These are phyloP conservation scores for Acanthiza pusilla DNA, from an alignment of 2,797 vertebrate species.

Conservation along the genomic window DNA sequence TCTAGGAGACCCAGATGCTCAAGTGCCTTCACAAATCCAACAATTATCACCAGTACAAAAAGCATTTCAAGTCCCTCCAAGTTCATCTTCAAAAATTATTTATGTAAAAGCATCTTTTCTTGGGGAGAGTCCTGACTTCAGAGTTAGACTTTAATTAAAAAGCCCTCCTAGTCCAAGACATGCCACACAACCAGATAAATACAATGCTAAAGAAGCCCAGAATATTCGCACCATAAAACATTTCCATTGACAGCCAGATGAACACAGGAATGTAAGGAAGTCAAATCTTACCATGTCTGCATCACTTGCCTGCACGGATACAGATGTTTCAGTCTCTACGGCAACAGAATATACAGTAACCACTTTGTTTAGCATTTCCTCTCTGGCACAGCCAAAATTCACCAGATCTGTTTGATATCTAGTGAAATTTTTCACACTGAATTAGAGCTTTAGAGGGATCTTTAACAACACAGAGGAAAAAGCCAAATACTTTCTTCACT, in stretches of 20 bases:
- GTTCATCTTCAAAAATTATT: conserved; percentile 72
- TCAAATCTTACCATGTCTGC: conserved; percentile 72
- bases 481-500: not conserved
- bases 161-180: conserved; percentile 36
- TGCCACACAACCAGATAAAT: conserved; percentile 43
- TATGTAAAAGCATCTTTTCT: conserved; percentile 56
- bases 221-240: conserved; percentile 59
- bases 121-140: conserved; percentile 44
- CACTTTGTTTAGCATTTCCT: conserved; percentile 56
- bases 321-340: conserved; percentile 74
- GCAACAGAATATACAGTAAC: conserved; percentile 69
- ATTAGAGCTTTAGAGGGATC: not conserved
- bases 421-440: not conserved
- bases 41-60: conserved; percentile 71
- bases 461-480: not conserved
- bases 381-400: conserved; percentile 42
- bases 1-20: conserved; percentile 69
- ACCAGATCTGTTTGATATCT: not conserved
- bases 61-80: conserved; percentile 74
- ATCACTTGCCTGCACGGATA: conserved; percentile 71
- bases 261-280: conserved; percentile 66
- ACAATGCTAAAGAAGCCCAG: conserved; percentile 51
- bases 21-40: conserved; percentile 71
- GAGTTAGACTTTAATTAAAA: conserved; percentile 63
- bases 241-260: conserved; percentile 67